These are phyloP conservation scores for Engraulis encrasicolus DNA, from an alignment of 2,113 vertebrate genomes.

Conservation along the genomic window DNA sequence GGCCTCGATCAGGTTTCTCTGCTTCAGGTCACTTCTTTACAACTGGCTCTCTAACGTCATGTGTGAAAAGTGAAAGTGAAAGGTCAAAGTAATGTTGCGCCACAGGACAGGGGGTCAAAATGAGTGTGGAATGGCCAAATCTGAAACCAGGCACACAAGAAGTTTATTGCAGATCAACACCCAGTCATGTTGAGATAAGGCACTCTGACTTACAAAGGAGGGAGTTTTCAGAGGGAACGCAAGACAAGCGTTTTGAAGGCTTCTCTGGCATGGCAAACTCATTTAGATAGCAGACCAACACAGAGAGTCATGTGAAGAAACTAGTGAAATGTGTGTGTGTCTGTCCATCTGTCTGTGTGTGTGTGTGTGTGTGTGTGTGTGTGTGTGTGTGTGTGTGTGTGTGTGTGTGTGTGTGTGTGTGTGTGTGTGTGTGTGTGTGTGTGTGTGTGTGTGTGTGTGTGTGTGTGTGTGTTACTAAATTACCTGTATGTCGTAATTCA, in stretches of 20 bases:
- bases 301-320: background rate
- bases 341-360: background rate
- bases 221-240: background rate
- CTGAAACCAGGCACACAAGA: too few relatives aligned
- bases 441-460: too few relatives aligned
- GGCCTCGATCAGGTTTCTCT: too few relatives aligned
- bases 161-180: background rate
- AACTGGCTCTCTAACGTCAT: too few relatives aligned
- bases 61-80: too few relatives aligned
- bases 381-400: background rate
- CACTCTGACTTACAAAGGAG: background rate
- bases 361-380: background rate
- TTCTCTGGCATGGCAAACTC: background rate
- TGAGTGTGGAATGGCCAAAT: background rate
- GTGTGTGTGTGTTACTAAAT: background rate
- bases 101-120: too few relatives aligned
- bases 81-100: too few relatives aligned
- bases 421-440: too few relatives aligned
- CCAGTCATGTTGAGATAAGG: background rate
- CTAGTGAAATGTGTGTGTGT: background rate
- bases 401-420: too few relatives aligned
- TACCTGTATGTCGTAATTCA: background rate
- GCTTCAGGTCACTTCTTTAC: too few relatives aligned
- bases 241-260: background rate
- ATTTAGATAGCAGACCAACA: too few relatives aligned